phyloP scores from a whole-genome alignment of 2,797 vertebrate species.

The Danionella dracula region DNA sequence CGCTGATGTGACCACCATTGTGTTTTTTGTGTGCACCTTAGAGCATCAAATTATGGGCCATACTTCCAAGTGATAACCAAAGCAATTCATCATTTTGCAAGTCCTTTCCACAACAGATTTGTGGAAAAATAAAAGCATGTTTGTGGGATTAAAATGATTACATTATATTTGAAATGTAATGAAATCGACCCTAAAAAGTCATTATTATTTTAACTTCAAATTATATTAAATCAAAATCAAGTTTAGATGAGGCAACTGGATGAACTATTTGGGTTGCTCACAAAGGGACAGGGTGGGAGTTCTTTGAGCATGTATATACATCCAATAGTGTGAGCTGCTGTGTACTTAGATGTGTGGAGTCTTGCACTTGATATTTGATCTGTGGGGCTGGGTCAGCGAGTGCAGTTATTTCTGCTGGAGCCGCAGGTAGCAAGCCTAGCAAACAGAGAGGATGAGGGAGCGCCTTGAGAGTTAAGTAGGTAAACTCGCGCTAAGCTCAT shows the following conservation, averaged over 20 bases:
- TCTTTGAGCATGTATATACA: not conserved
- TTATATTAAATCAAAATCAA: not conserved
- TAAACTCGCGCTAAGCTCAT: slow-evolving; percentile 45
- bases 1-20: not conserved
- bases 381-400: slow-evolving; percentile 32
- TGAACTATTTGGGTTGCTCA: not conserved
- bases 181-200: not conserved
- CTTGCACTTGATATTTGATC: slow-evolving; percentile 36
- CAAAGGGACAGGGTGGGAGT: not conserved
- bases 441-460: slow-evolving; percentile 26
- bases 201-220: not conserved
- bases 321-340: not conserved
- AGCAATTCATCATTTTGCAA: not conserved
- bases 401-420: slow-evolving; percentile 29
- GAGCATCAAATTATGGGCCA: too few relatives aligned
- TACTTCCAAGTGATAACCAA: slow-evolving; percentile 2
- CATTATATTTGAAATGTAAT: not conserved
- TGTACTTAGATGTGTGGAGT: slow-evolving; percentile 26
- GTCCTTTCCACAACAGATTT: not conserved
- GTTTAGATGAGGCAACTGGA: not conserved
- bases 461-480: slow-evolving; percentile 38
- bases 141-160: not conserved
- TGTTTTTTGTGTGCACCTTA: not conserved
- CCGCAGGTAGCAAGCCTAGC: slow-evolving; percentile 27
- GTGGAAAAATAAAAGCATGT: not conserved